Conservation (phyloP, 2,888 invertebrate genomes). For the Chalcis sispes region DNA sequence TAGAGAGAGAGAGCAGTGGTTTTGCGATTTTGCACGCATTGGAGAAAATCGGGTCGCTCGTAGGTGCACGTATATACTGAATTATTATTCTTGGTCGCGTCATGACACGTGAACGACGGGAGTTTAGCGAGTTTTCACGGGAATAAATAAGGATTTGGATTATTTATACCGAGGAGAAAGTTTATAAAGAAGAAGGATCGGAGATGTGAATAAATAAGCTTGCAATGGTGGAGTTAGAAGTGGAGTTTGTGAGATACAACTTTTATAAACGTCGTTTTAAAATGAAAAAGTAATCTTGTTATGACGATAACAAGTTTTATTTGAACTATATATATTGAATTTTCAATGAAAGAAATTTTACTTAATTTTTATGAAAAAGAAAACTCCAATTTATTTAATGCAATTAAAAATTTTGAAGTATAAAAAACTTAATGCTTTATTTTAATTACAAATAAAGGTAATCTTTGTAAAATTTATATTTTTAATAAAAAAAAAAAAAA, state of each 20-base stretch:
- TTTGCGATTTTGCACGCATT: slow-evolving; percentile 26
- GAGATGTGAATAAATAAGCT: slow-evolving; percentile 31
- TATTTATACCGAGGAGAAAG: slow-evolving; percentile 41
- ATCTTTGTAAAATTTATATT: too few species aligned
- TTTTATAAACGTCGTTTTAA: too few species aligned
- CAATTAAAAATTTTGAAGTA: too few species aligned
- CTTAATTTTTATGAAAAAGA: too few species aligned
- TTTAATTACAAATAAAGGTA: too few species aligned
- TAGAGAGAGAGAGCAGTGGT: background rate
- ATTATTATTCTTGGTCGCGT: slow-evolving; percentile 39
- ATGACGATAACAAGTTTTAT: too few species aligned
- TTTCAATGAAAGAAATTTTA: too few species aligned
- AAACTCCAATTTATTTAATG: too few species aligned
- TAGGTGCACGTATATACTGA: slow-evolving; percentile 34
- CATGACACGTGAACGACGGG: background rate
- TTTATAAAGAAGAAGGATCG: background rate
- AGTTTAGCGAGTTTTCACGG: slow-evolving; percentile 23
- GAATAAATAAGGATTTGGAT: slow-evolving; percentile 43
- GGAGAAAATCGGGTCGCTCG: background rate
- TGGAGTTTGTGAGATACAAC: background rate
- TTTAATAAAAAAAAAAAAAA: too few species aligned
- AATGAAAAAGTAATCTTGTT: too few species aligned
- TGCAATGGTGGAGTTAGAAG: slow-evolving; percentile 4
- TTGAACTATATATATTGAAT: too few species aligned
- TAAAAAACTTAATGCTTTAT: too few species aligned